Conservation (phyloP, 1,140 invertebrate species). For the Calephelis virginiensis region DNA sequence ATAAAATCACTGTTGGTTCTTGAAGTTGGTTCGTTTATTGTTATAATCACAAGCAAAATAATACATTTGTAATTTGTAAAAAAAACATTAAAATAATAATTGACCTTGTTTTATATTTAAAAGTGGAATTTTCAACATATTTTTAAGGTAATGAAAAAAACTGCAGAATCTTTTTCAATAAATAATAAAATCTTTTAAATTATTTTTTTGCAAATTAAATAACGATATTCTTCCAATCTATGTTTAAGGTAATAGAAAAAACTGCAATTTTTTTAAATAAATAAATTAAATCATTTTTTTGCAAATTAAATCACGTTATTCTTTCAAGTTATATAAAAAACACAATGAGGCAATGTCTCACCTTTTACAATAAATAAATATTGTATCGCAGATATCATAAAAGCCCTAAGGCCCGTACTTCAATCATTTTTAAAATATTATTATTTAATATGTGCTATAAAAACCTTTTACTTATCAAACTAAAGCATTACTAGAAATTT, state of each 20-base stretch:
- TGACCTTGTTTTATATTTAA: background rate
- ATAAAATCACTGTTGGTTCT: constrained; percentile 26
- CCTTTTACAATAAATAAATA: background rate
- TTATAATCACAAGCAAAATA: background rate
- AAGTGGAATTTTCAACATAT: background rate
- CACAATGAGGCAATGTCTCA: background rate
- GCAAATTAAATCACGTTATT: background rate
- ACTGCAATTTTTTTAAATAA: background rate
- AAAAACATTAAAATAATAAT: background rate
- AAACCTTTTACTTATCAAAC: background rate
- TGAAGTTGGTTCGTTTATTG: background rate
- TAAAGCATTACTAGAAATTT: background rate
- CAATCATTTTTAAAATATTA: background rate
- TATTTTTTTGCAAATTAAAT: background rate
- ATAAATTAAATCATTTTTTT: background rate
- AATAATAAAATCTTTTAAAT: too few species aligned
- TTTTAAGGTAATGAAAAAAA: background rate
- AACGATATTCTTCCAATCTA: background rate
- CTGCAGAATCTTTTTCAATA: too few species aligned
- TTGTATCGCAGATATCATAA: background rate
- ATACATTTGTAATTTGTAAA: background rate
- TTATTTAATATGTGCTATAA: background rate
- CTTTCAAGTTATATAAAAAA: background rate
- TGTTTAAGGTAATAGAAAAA: background rate
- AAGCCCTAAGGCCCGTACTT: background rate